A percentile compares a stretch with the other conserved stretches of the same genome.
phyloP scores from a whole-genome alignment of 2,797 vertebrate genomes.

The Cyprinella venusta region DNA sequence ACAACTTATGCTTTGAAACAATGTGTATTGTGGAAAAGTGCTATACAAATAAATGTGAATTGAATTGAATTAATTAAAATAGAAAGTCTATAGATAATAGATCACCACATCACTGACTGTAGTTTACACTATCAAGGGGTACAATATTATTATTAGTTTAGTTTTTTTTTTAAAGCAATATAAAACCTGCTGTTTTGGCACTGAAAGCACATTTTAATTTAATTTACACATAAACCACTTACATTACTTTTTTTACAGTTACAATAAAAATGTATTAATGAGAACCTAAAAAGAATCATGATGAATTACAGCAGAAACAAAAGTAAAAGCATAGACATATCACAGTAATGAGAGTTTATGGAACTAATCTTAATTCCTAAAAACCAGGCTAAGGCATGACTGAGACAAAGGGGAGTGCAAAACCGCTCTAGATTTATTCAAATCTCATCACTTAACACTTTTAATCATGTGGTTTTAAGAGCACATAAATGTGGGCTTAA shows the following conservation, averaged over 20 bases:
- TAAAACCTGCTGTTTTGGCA: not conserved
- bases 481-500: slow-evolving; percentile 69
- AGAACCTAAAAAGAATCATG: not conserved
- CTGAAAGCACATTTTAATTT: not conserved
- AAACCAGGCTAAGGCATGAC: not conserved
- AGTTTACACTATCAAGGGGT: not conserved
- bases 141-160: no score
- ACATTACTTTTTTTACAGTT: not conserved
- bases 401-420: slow-evolving; percentile 27
- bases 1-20: no score
- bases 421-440: slow-evolving; percentile 66
- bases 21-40: no score
- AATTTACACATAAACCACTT: not conserved
- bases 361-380: not conserved
- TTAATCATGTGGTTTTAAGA: slow-evolving; percentile 74
- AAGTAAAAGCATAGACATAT: not conserved
- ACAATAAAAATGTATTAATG: not conserved
- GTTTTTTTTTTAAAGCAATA: not conserved
- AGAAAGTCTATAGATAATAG: not conserved
- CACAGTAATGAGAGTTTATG: not conserved
- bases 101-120: not conserved
- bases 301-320: not conserved
- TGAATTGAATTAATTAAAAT: not conserved
- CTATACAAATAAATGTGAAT: no score
- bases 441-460: slow-evolving; percentile 71